A percentile compares a stretch with the other conserved stretches of the same genome.
Conservation (phyloP, 1,140 invertebrate genomes). For the Solenopsis fugax region DNA sequence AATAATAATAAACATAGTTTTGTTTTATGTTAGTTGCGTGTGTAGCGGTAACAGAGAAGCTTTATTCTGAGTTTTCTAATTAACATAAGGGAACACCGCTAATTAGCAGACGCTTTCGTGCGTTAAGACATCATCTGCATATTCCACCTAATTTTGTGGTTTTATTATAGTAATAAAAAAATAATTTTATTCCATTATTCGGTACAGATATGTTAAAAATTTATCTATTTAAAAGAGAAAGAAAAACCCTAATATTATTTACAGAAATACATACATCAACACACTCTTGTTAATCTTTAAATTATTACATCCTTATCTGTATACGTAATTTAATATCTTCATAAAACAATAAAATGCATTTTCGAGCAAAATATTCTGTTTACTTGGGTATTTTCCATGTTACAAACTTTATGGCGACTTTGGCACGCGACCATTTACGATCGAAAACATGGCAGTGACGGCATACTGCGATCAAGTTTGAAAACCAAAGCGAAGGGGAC, state of each 20-base stretch:
- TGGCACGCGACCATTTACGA: conserved; percentile 54
- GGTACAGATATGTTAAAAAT: not conserved
- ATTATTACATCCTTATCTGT: not conserved
- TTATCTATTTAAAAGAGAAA: not conserved
- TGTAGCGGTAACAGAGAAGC: not conserved
- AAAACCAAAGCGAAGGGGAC: conserved; percentile 49
- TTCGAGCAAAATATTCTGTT: conserved; percentile 19
- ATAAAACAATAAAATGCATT: not conserved
- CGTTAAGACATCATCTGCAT: conserved; percentile 10
- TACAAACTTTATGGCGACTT: conserved; percentile 48
- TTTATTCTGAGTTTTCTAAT: conserved; percentile 27
- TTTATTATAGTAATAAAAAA: conserved; percentile 20
- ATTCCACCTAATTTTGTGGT: not conserved
- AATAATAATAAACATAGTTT: conserved; percentile 16
- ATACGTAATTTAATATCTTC: not conserved
- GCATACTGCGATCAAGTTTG: conserved; percentile 59
- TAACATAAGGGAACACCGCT: conserved; percentile 24
- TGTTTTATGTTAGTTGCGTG: conserved; percentile 4
- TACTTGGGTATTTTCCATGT: conserved; percentile 16
- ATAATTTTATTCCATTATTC: not conserved
- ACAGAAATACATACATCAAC: not conserved
- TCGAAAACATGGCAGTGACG: conserved; percentile 25
- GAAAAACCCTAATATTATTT: not conserved
- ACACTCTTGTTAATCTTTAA: not conserved
- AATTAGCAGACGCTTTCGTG: conserved; percentile 25